These are phyloP conservation scores for Allacma fusca DNA, from an alignment of 2,888 invertebrate species.

Conservation along the genomic window DNA sequence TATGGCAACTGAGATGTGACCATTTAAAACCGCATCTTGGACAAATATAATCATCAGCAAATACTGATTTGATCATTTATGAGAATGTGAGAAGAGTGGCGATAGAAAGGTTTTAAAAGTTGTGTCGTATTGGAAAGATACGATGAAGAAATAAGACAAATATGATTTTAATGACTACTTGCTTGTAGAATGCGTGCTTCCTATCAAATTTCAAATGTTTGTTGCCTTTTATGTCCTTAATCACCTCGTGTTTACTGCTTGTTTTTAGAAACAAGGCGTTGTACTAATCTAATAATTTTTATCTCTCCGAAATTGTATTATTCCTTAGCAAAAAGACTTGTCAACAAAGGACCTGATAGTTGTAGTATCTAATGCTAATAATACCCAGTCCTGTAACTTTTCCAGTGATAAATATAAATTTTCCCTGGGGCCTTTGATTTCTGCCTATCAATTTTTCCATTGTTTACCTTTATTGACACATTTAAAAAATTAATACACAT, in stretches of 20 bases:
- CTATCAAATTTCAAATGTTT: slow-evolving; percentile 21
- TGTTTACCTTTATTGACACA: background rate
- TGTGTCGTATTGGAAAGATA: background rate
- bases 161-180: background rate
- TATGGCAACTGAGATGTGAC: too few relatives aligned
- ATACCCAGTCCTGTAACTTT: background rate
- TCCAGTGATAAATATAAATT: background rate
- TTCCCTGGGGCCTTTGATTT: background rate
- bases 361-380: slow-evolving; percentile 4
- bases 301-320: background rate
- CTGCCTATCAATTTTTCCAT: background rate
- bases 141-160: background rate
- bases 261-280: background rate
- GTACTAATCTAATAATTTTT: background rate
- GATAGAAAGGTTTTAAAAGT: background rate
- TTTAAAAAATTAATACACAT: too few relatives aligned
- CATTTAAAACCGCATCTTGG: too few relatives aligned
- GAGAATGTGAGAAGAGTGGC: too few relatives aligned
- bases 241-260: slow-evolving; percentile 8
- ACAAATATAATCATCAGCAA: too few relatives aligned
- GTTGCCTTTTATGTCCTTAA: slow-evolving; percentile 1
- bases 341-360: background rate
- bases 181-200: background rate
- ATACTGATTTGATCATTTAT: too few relatives aligned
- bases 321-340: background rate